phyloP scores from a whole-genome alignment of 2,113 vertebrate genomes.

The Sylvilagus bachmani region DNA sequence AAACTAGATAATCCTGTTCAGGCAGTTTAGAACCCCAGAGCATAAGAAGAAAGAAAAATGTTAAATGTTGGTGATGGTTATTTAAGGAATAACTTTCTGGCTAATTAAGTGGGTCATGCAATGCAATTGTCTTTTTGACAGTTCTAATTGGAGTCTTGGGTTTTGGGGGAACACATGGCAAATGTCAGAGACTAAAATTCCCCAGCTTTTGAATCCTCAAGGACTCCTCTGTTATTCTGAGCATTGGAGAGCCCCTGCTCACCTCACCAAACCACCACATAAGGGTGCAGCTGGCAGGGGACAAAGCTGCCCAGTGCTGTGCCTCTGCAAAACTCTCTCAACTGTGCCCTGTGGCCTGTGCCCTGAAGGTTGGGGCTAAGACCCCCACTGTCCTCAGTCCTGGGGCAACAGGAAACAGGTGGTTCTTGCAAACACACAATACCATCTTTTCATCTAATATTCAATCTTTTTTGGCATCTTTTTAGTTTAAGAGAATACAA shows the following conservation, averaged over 20 bases:
- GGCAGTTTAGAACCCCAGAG: neutral
- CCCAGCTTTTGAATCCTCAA: neutral
- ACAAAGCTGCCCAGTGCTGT: neutral
- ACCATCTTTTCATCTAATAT: neutral
- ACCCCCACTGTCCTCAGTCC: neutral
- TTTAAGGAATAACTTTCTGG: slow-evolving; percentile 28
- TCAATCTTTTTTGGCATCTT: neutral
- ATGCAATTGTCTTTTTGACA: neutral
- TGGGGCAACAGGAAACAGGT: neutral
- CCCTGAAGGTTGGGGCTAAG: accelerated
- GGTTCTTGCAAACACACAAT: neutral
- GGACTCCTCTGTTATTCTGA: neutral
- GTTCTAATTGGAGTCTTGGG: neutral
- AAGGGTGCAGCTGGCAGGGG: no score
- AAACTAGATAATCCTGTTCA: neutral
- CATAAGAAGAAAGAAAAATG: neutral
- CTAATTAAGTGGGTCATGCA: neutral
- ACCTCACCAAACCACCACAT: no score
- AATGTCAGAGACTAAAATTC: neutral
- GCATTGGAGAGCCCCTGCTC: neutral
- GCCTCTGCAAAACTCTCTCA: neutral
- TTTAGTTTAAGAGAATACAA: neutral
- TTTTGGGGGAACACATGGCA: neutral
- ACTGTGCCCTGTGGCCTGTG: no score
- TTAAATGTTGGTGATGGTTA: neutral